phyloP scores from a whole-genome alignment of 2,113 vertebrate genomes.

The Atrichornis clamosus region DNA sequence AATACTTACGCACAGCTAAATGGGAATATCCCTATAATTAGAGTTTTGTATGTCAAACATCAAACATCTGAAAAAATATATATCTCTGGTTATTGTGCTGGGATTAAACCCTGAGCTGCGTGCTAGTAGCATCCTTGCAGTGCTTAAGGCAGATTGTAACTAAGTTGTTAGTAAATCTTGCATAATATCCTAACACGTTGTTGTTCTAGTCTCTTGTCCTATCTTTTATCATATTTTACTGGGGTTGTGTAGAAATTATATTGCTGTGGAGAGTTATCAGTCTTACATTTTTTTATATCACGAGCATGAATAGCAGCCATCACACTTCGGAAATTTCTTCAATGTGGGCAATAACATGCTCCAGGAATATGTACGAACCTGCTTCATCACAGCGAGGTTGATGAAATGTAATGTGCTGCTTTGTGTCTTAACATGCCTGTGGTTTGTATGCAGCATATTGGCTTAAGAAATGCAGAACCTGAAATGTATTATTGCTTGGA shows the following conservation, averaged over 20 bases:
- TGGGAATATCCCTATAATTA: conserved; percentile 40
- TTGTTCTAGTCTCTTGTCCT: not conserved
- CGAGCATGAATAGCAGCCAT: not conserved
- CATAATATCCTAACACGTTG: not conserved
- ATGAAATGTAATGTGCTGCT: not conserved
- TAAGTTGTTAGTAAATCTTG: not conserved
- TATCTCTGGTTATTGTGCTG: not conserved
- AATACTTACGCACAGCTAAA: not conserved
- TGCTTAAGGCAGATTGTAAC: not conserved
- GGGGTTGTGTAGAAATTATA: not conserved
- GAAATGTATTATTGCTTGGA: not conserved
- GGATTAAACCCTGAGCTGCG: not conserved
- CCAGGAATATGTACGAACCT: not conserved
- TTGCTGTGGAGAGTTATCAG: not conserved
- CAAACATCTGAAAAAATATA: not conserved
- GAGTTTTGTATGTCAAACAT: not conserved
- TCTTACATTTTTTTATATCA: not conserved
- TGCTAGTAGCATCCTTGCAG: not conserved
- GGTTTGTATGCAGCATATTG: not conserved
- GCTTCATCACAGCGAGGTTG: not conserved
- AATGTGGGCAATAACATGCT: not conserved
- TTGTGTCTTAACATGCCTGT: conserved; percentile 18
- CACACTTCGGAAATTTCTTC: not conserved
- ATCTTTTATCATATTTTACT: not conserved
- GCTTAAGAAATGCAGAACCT: not conserved